These are phyloP conservation scores for Sarcophaga carnaria DNA, from an alignment of 2,888 invertebrate species.

Conservation along the genomic window DNA sequence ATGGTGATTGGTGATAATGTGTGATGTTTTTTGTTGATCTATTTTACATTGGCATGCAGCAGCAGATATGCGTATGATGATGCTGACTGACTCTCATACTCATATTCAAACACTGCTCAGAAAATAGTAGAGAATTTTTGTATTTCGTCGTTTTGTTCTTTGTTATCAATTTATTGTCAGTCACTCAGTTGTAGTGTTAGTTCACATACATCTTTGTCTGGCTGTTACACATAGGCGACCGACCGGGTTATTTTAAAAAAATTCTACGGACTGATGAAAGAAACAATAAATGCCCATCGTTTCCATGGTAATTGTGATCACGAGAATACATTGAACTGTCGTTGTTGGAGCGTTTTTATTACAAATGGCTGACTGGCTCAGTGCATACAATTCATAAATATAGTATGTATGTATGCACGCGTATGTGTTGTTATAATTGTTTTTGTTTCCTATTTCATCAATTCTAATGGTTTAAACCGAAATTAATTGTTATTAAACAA, in stretches of 20 bases:
- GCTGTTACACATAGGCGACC: constrained; percentile 21
- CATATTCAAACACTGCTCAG: constrained; percentile 8
- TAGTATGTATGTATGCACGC: background rate
- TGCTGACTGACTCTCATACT: constrained; percentile 16
- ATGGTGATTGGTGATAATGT: too few relatives aligned
- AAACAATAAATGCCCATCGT: too few relatives aligned
- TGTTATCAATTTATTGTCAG: constrained; percentile 48
- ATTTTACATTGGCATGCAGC: constrained; percentile 13
- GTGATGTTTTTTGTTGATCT: background rate
- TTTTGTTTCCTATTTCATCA: constrained; percentile 4
- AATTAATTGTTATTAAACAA: constrained; percentile 18
- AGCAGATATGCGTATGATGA: background rate
- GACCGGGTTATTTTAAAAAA: too few relatives aligned
- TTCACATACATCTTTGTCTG: too few relatives aligned
- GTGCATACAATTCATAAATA: background rate
- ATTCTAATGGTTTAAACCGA: constrained; percentile 28
- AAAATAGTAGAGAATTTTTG: constrained; percentile 7
- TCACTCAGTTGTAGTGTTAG: background rate
- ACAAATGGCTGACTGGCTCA: too few relatives aligned
- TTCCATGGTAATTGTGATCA: constrained; percentile 1
- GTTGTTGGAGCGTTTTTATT: constrained; percentile 1
- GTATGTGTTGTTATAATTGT: background rate
- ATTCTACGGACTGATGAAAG: too few relatives aligned
- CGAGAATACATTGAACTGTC: constrained; percentile 55
- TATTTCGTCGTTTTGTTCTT: constrained; percentile 33